Evolutionary conservation across 2,888 invertebrate species (phyloP), one percentile per base, ranked within the genome.

Genomic region (Spicauda simplicius): DNA sequence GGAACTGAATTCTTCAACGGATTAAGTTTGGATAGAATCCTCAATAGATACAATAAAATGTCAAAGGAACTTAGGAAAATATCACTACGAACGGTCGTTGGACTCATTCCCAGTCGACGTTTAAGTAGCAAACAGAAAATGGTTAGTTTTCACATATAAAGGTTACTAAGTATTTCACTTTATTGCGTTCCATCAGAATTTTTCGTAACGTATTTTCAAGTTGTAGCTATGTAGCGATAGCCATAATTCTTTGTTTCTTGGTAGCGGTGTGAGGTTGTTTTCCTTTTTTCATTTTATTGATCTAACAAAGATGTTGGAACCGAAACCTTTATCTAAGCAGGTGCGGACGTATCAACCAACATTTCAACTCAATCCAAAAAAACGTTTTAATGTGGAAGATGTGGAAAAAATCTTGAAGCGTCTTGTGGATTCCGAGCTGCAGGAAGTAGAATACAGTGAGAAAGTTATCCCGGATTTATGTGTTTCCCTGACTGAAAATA

Each of bases 331-430:
- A 67, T 55, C 80, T 12, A 90, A 89, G 82, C 91, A 91, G 92
- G 83, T 90, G 45, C 83, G 91, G 68, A 87, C 77, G 19, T 95
- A 93, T 78, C 94, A 95, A 82, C 96, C 96, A 64, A 95, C 95
- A 0, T 96, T 95, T 79, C 95, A 95, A 75, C 80, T 96, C 52
- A 94, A 95, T 68, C 89, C 96, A 0, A 93, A 94, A 68, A 95
- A 94, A 73, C 94, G 93, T 2, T 96, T 96, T 79, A 94, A 94
- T 75, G 82, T 86, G 11, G 95, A 96, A 76, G 89, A 88, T 62
- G 95, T 96, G 2, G 88, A 95, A 74, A 94, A 91, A 77, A 93
- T 96, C 63, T 83, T 96, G 11, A 89, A 94, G 76, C 88, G 91
- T 33, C 90, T 95, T 4, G 87, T 96, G 75, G 90, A 93, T 25